These are phyloP conservation scores for Megathymus violae DNA, from an alignment of 1,140 invertebrate species.

Conservation along the genomic window DNA sequence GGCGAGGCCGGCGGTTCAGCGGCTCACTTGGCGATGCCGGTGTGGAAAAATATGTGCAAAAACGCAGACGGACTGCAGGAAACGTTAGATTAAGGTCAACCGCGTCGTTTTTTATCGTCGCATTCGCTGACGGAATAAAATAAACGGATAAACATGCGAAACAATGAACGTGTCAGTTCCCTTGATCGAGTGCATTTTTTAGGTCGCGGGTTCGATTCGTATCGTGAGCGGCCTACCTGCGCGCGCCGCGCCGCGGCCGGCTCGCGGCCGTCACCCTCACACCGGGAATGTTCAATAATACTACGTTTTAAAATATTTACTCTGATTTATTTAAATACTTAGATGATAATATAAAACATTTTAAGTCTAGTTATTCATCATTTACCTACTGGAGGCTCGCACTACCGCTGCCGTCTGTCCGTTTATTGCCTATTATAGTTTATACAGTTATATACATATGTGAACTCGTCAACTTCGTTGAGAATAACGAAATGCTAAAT, in stretches of 20 bases:
- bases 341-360: conserved; percentile 79
- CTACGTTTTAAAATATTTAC: conserved; percentile 76
- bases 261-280: conserved; percentile 25
- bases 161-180: conserved; percentile 40
- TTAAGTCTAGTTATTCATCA: conserved; percentile 75
- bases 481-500: conserved; percentile 61
- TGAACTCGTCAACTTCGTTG: conserved; percentile 67
- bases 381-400: conserved; percentile 66
- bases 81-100: conserved; percentile 37
- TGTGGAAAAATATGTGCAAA: conserved; percentile 22
- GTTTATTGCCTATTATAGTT: conserved; percentile 57
- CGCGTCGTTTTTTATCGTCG: conserved; percentile 19
- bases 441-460: conserved; percentile 66
- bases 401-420: conserved; percentile 59
- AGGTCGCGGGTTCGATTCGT: conserved; percentile 21
- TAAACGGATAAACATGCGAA: conserved; percentile 38
- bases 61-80: conserved; percentile 26
- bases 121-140: conserved; percentile 32
- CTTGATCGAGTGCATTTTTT: conserved; percentile 37
- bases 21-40: conserved; percentile 9
- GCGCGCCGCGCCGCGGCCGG: too few species aligned
- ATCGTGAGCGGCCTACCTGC: too few species aligned
- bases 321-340: conserved; percentile 81
- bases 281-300: conserved; percentile 70
- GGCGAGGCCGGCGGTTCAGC: not conserved